A percentile compares a stretch with the other conserved stretches of the same genome.
Conservation (phyloP, 2,797 vertebrate genomes). For the Microhierax caerulescens region DNA sequence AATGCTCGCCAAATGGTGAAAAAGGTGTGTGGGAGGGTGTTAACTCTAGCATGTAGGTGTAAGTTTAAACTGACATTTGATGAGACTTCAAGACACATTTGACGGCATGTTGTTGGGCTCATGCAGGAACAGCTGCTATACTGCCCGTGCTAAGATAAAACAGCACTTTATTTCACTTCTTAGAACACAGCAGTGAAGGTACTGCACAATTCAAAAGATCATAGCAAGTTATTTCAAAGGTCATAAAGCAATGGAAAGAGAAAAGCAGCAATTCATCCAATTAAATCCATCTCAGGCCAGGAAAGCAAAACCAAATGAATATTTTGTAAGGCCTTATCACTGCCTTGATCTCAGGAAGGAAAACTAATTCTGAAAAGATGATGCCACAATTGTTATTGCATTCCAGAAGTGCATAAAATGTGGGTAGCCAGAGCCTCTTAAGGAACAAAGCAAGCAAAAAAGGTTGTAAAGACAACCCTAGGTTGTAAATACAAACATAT, state of each 20-base stretch:
- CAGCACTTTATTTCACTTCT: background rate
- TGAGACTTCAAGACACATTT: background rate
- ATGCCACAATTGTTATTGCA: constrained; percentile 55
- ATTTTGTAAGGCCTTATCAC: background rate
- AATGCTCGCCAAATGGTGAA: rapidly evolving
- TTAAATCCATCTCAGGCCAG: background rate
- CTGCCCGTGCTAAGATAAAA: background rate
- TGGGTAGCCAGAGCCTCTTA: constrained; percentile 62
- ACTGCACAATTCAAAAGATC: background rate
- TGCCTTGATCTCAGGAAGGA: constrained; percentile 41
- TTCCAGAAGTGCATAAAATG: constrained; percentile 58
- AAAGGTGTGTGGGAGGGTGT: background rate
- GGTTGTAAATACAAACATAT: constrained; percentile 32
- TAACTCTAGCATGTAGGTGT: rapidly evolving
- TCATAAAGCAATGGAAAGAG: background rate
- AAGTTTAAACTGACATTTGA: background rate
- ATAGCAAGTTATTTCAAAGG: background rate
- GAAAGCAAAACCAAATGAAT: background rate
- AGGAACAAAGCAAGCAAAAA: constrained; percentile 40
- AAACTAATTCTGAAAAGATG: constrained; percentile 29
- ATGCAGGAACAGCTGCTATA: background rate
- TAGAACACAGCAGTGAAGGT: background rate
- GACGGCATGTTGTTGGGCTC: background rate
- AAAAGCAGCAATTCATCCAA: background rate
- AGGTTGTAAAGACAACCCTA: constrained; percentile 23